Conservation (phyloP, 2,113 vertebrate genomes). For the Sphyrna mokarran region DNA sequence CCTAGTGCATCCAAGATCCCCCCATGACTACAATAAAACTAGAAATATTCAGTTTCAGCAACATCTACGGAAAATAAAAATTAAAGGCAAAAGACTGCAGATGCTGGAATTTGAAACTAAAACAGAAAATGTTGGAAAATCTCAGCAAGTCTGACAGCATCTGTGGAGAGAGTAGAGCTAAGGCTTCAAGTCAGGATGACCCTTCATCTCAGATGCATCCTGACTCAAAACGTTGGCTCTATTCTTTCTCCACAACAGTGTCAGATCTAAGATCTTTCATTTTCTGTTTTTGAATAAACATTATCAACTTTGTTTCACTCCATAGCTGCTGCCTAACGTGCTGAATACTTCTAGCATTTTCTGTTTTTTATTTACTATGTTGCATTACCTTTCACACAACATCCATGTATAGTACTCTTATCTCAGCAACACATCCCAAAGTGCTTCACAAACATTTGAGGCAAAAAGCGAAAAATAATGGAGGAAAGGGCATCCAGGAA, state of each 20-base stretch:
- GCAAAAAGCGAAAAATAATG: neutral
- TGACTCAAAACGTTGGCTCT: too few relatives aligned
- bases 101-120: too few relatives aligned
- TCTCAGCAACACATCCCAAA: neutral
- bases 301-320: neutral
- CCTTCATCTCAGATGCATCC: too few relatives aligned
- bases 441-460: neutral
- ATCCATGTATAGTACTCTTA: neutral
- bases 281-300: too few relatives aligned
- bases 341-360: neutral
- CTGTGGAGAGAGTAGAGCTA: too few relatives aligned
- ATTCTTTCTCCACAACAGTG: too few relatives aligned
- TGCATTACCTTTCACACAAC: neutral
- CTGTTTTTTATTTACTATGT: neutral
- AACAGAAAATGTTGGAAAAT: too few relatives aligned
- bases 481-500: neutral
- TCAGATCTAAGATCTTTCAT: too few relatives aligned
- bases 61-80: neutral
- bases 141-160: too few relatives aligned
- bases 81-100: too few relatives aligned
- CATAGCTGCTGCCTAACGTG: neutral
- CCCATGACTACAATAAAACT: neutral
- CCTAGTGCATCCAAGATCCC: too few relatives aligned
- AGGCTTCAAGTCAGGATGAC: too few relatives aligned
- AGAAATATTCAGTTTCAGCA: neutral